Evolutionary conservation across 2,113 vertebrate species (phyloP).

Genomic region (Pseudopipra pipra): DNA sequence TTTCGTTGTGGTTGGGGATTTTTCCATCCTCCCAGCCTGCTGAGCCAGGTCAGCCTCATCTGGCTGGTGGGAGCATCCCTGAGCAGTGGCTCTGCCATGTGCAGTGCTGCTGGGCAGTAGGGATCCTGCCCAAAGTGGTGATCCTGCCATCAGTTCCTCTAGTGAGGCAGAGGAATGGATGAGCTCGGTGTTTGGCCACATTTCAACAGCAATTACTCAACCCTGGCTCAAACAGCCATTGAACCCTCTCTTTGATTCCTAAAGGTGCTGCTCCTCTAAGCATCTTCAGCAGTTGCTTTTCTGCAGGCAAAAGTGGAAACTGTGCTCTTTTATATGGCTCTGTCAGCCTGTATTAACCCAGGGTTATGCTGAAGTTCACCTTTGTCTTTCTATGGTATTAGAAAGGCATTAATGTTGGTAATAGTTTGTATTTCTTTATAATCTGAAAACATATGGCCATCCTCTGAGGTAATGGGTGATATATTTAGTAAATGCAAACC

Average conservation of each 20-base stretch:
- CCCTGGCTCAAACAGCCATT: background rate
- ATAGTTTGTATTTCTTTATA: background rate
- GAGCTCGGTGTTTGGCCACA: rapidly evolving
- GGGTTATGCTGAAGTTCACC: background rate
- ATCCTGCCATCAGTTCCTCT: rapidly evolving
- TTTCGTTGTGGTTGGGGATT: background rate
- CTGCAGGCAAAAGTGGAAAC: background rate
- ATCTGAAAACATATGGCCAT: background rate
- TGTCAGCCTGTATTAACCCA: background rate
- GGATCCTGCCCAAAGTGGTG: background rate
- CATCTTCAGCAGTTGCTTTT: background rate
- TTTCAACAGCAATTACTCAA: background rate
- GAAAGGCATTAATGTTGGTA: background rate
- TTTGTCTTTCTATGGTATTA: background rate
- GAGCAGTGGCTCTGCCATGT: background rate
- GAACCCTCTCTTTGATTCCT: background rate
- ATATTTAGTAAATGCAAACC: background rate
- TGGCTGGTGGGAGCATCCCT: background rate
- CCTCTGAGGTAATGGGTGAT: background rate
- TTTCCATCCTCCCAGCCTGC: background rate
- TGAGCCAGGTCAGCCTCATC: background rate
- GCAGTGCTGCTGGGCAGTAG: background rate
- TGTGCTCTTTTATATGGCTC: background rate
- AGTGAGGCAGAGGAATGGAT: background rate
- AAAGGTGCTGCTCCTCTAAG: background rate